Percentiles rank a stretch among this genome's conserved stretches.
Evolutionary conservation across 1,140 invertebrate genomes (phyloP).

Genomic region (Papilio glaucus): DNA sequence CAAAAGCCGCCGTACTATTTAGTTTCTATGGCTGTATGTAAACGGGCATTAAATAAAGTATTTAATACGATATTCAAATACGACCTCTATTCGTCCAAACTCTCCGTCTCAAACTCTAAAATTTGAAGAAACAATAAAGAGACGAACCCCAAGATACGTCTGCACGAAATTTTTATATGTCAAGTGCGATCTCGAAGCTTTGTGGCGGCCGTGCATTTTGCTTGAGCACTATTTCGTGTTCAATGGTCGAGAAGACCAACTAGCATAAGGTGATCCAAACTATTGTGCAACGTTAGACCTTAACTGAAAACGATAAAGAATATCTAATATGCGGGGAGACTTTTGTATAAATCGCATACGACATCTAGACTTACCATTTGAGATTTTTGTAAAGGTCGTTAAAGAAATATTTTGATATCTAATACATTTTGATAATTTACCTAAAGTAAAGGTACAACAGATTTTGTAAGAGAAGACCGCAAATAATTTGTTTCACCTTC

Average conservation of each 20-base stretch:
- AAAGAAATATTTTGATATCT: slow-evolving; percentile 5
- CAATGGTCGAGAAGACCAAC: slow-evolving; percentile 22
- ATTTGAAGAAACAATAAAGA: slow-evolving; percentile 3
- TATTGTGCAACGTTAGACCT: not conserved
- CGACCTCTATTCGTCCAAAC: not conserved
- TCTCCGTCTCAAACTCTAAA: not conserved
- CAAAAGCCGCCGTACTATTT: too few species aligned
- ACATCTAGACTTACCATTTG: slow-evolving; percentile 6
- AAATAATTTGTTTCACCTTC: too few species aligned
- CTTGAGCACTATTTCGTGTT: slow-evolving; percentile 34
- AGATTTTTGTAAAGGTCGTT: slow-evolving; percentile 16
- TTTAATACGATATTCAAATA: too few species aligned
- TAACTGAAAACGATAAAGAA: not conserved
- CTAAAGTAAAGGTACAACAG: too few species aligned
- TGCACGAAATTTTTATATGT: slow-evolving; percentile 1
- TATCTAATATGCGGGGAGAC: not conserved
- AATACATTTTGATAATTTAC: too few species aligned
- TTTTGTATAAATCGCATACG: not conserved
- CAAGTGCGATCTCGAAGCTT: slow-evolving; percentile 18
- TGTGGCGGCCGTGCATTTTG: slow-evolving; percentile 20
- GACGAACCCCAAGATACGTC: not conserved
- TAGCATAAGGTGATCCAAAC: not conserved
- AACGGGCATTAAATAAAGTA: too few species aligned
- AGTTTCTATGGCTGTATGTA: too few species aligned
- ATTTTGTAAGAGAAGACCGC: too few species aligned